phyloP scores from a whole-genome alignment of 2,113 vertebrate species.

The Gyps fulvus region DNA sequence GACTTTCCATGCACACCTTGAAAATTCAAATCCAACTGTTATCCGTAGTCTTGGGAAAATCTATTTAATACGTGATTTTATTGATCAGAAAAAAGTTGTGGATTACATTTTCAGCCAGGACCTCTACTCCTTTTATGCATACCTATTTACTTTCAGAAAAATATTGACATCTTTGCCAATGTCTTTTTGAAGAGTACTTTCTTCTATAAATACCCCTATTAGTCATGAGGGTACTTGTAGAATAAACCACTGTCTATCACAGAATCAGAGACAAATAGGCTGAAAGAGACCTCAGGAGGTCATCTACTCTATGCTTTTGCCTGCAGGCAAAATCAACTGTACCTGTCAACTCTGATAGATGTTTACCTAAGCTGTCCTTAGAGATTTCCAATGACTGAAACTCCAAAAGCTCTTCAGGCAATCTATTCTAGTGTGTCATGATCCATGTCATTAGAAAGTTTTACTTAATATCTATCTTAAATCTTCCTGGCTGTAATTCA shows the following conservation, averaged over 20 bases:
- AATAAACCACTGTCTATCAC: neutral
- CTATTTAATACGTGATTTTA: neutral
- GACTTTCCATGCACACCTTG: neutral
- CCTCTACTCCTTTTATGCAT: neutral
- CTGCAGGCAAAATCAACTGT: neutral
- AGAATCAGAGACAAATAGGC: neutral
- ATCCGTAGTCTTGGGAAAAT: neutral
- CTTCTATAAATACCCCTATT: neutral
- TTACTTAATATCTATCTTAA: neutral
- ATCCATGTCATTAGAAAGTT: conserved; percentile 7
- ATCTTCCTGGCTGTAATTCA: neutral
- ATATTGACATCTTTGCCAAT: neutral
- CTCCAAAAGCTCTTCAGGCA: neutral
- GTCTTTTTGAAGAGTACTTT: neutral
- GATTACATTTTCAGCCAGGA: neutral
- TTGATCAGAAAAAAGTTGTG: neutral
- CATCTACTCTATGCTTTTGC: neutral
- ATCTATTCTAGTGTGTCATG: neutral
- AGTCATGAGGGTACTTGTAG: neutral
- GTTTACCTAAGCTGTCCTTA: neutral
- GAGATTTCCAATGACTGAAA: conserved; percentile 1
- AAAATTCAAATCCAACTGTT: neutral
- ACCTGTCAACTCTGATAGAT: conserved; percentile 22
- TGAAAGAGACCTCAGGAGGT: neutral
- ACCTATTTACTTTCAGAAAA: neutral